A percentile compares a stretch with the other conserved stretches of the same genome.
These are phyloP conservation scores for Dasyurus viverrinus DNA, from an alignment of 2,113 vertebrate genomes.

Conservation along the genomic window DNA sequence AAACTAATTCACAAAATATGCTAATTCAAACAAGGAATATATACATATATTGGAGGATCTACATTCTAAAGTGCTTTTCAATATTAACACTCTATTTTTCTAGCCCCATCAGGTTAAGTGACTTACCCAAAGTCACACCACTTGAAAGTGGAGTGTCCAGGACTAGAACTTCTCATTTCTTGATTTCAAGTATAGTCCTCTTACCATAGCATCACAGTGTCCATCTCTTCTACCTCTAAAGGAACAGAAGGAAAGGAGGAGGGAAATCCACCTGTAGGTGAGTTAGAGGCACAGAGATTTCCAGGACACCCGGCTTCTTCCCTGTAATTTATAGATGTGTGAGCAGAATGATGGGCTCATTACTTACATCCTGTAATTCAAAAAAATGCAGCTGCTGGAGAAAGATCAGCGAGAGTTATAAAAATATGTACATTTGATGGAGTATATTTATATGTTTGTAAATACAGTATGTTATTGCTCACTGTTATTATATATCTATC, in stretches of 20 bases:
- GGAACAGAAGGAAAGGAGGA: conserved; percentile 7
- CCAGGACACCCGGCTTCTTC: conserved; percentile 51
- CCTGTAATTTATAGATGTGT: conserved; percentile 75
- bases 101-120: not conserved
- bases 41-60: not conserved
- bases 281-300: conserved; percentile 62
- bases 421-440: conserved; percentile 82
- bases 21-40: not conserved
- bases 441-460: conserved; percentile 82
- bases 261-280: conserved; percentile 56
- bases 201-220: not conserved
- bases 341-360: conserved; percentile 75
- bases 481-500: conserved; percentile 82
- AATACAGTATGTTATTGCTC: conserved; percentile 81
- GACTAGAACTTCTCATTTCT: not conserved
- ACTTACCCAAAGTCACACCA: not conserved
- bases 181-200: not conserved
- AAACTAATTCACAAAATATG: not conserved
- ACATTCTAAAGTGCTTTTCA: not conserved
- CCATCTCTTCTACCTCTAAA: conserved; percentile 7
- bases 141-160: not conserved
- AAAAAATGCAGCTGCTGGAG: conserved; percentile 71
- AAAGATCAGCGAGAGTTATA: conserved; percentile 78
- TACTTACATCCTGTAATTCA: conserved; percentile 79
- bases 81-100: not conserved